phyloP scores from a whole-genome alignment of 2,113 vertebrate genomes.

The Podilymbus podiceps region DNA sequence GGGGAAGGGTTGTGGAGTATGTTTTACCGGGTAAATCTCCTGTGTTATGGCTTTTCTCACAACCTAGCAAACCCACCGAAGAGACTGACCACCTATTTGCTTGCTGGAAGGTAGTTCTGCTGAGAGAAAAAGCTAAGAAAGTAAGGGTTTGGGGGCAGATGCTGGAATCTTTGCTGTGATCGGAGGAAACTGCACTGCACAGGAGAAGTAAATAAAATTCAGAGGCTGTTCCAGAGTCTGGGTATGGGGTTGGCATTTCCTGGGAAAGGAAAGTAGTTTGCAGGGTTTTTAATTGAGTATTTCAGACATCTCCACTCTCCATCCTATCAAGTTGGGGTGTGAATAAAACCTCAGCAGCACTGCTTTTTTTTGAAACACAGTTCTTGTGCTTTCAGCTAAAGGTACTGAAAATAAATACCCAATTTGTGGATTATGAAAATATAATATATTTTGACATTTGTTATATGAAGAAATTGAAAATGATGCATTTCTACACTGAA shows the following conservation, averaged over 20 bases:
- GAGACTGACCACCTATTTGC: not conserved
- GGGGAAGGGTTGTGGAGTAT: not conserved
- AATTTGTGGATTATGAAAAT: not conserved
- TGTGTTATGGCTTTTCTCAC: not conserved
- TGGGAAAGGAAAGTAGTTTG: fast-evolving
- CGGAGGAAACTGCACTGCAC: not conserved
- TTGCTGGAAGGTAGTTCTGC: not conserved
- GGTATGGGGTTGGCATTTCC: not conserved
- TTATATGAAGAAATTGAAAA: not conserved
- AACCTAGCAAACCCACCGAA: not conserved
- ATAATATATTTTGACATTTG: not conserved
- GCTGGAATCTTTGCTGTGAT: not conserved
- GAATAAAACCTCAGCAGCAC: not conserved
- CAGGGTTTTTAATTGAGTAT: not conserved
- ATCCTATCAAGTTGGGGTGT: not conserved
- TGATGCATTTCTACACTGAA: not conserved
- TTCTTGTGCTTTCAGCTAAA: not conserved
- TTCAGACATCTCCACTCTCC: not conserved
- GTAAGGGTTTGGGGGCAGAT: not conserved
- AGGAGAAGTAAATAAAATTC: not conserved
- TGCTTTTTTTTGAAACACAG: fast-evolving
- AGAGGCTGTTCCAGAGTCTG: not conserved
- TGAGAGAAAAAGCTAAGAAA: not conserved
- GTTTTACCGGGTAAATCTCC: not conserved
- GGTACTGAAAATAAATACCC: not conserved